These are phyloP conservation scores for Eremophila alpestris DNA, from an alignment of 2,797 vertebrate species.

Conservation along the genomic window DNA sequence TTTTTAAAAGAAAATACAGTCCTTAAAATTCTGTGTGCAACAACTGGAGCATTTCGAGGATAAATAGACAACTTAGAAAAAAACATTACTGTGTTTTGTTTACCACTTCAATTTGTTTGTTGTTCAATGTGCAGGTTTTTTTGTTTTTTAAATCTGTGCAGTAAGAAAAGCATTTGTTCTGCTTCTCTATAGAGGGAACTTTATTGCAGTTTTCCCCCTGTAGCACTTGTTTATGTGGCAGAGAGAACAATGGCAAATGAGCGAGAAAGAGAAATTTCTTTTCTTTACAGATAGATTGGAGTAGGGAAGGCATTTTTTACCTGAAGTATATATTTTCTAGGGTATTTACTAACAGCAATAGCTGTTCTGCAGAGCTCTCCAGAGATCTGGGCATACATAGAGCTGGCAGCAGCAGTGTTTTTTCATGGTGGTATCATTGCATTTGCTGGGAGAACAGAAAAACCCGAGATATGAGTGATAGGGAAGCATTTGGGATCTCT, in stretches of 20 bases:
- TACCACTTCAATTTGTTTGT: neutral
- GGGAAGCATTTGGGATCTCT: neutral
- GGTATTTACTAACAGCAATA: conserved; percentile 12
- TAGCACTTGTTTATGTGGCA: conserved; percentile 17
- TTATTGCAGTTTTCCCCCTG: neutral
- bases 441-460: neutral
- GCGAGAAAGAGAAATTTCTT: neutral
- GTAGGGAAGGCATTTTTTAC: neutral
- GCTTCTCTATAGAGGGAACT: neutral
- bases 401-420: neutral
- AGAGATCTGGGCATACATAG: neutral
- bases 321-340: neutral
- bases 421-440: neutral
- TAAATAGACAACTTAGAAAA: neutral
- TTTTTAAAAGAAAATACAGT: neutral
- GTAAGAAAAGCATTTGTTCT: neutral
- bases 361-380: neutral
- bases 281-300: neutral
- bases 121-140: neutral
- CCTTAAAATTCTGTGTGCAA: neutral
- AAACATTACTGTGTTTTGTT: neutral
- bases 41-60: neutral
- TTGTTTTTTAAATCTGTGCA: neutral
- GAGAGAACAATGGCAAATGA: neutral
- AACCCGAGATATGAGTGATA: neutral